Evolutionary conservation across 2,888 invertebrate genomes (phyloP).

Genomic region (Agonum fuliginosum): DNA sequence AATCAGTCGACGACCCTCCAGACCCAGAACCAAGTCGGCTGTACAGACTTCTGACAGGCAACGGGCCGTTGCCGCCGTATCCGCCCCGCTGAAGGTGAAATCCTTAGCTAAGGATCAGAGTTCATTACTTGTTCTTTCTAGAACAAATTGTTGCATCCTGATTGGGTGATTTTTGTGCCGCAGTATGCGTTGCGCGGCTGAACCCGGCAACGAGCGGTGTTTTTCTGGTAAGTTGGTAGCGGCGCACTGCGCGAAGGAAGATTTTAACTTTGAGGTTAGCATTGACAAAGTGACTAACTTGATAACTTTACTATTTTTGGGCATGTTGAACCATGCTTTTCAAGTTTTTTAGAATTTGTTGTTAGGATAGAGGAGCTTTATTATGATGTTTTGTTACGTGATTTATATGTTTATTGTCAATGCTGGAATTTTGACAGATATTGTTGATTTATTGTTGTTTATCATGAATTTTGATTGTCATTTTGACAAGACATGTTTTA

Average conservation of each 20-base stretch:
- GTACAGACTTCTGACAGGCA: conserved; percentile 46
- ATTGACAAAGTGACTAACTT: conserved; percentile 34
- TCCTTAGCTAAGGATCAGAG: conserved; percentile 1
- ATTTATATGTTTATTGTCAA: conserved; percentile 18
- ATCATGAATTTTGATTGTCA: conserved; percentile 7
- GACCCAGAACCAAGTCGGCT: conserved; percentile 54
- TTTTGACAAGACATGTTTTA: not conserved
- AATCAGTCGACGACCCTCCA: conserved; percentile 49
- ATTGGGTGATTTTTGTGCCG: conserved; percentile 45
- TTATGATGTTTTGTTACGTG: conserved; percentile 32
- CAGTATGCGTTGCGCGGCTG: conserved; percentile 40
- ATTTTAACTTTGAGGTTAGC: conserved; percentile 46
- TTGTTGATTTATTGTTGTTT: conserved; percentile 25
- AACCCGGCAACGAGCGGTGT: conserved; percentile 46
- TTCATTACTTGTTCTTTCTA: conserved; percentile 30
- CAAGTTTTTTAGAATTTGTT: conserved; percentile 45
- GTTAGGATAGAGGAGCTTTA: conserved; percentile 49
- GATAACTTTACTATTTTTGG: conserved; percentile 42
- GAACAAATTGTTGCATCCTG: conserved; percentile 56
- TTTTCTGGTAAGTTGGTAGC: conserved; percentile 50
- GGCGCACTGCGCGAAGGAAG: conserved; percentile 22
- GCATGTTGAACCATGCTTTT: conserved; percentile 33
- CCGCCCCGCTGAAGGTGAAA: conserved; percentile 50
- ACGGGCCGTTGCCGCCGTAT: conserved; percentile 51
- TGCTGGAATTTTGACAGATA: not conserved